Evolutionary conservation across 2,888 invertebrate genomes (phyloP).

Genomic region (Scaptomyza tumidula): DNA sequence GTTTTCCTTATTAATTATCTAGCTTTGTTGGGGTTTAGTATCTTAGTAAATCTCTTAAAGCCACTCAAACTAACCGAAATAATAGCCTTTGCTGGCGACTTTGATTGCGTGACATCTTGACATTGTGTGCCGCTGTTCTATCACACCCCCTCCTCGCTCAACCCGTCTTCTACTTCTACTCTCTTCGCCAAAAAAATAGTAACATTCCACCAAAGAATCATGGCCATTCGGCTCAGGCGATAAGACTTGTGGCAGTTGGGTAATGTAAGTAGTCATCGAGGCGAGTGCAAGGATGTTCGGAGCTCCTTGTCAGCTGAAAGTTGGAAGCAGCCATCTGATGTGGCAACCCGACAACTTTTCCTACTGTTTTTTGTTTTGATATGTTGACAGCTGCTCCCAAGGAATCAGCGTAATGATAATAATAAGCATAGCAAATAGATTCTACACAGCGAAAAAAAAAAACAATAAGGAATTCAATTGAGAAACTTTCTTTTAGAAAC

Average conservation of each 20-base stretch:
- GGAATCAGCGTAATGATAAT: constrained; percentile 1
- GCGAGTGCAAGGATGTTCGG: constrained; percentile 5
- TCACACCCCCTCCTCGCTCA: too few relatives aligned
- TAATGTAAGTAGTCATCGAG: neutral
- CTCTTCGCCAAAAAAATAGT: neutral
- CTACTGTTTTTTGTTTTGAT: neutral
- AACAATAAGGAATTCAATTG: too few relatives aligned
- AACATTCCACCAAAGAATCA: constrained; percentile 77
- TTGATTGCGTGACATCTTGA: constrained; percentile 41
- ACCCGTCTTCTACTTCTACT: neutral
- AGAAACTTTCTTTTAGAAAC: too few relatives aligned
- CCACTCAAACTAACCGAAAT: neutral
- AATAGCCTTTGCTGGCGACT: constrained; percentile 6
- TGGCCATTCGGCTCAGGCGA: neutral
- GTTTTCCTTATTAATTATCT: constrained; percentile 52
- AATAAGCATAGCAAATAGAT: neutral
- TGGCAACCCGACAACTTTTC: constrained; percentile 4
- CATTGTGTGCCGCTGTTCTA: constrained; percentile 5
- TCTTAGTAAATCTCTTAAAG: constrained; percentile 26
- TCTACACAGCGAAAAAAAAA: neutral
- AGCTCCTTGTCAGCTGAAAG: constrained; percentile 5
- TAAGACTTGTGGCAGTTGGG: neutral
- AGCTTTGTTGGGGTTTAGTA: constrained; percentile 22
- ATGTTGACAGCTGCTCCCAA: constrained; percentile 9
- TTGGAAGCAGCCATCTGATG: constrained; percentile 6